Conservation (phyloP, 2,113 vertebrate species). For the Blennius ocellaris region DNA sequence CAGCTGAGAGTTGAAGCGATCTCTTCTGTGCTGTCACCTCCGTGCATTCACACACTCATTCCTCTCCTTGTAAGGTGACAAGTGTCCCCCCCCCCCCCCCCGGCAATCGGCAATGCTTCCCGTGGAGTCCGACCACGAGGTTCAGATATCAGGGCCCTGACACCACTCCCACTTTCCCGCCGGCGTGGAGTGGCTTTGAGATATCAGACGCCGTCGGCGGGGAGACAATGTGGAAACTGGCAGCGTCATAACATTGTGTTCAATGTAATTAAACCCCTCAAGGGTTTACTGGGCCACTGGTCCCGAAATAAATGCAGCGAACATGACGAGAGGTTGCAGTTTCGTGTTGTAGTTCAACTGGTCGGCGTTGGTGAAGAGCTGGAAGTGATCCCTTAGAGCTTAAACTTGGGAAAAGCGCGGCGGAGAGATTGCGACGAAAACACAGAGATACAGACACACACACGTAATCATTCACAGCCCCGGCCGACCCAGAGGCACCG, state of each 20-base stretch:
- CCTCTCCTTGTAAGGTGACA: constrained; percentile 70
- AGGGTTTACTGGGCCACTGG: constrained; percentile 16
- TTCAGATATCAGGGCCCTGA: constrained; percentile 43
- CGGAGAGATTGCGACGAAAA: no score
- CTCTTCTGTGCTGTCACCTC: constrained; percentile 14
- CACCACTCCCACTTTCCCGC: constrained; percentile 21
- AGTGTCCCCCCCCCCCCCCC: no score
- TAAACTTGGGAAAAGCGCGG: no score
- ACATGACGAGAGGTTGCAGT: no score
- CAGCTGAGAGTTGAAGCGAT: constrained; percentile 25
- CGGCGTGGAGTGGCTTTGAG: constrained; percentile 28
- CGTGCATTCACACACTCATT: constrained; percentile 29
- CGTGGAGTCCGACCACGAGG: neutral
- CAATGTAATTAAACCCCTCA: constrained; percentile 31
- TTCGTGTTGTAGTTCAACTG: no score
- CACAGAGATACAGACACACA: no score
- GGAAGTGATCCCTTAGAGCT: no score
- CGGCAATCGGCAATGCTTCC: constrained; percentile 22
- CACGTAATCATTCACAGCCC: no score
- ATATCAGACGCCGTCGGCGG: constrained; percentile 19
- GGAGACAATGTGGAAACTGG: neutral
- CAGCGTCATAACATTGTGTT: constrained; percentile 31
- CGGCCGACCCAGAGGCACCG: no score
- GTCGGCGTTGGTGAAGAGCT: no score
- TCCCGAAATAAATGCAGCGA: neutral